A percentile compares a stretch with the other conserved stretches of the same genome.
Conservation (phyloP, 2,797 vertebrate genomes). For the Pagetopsis macropterus region DNA sequence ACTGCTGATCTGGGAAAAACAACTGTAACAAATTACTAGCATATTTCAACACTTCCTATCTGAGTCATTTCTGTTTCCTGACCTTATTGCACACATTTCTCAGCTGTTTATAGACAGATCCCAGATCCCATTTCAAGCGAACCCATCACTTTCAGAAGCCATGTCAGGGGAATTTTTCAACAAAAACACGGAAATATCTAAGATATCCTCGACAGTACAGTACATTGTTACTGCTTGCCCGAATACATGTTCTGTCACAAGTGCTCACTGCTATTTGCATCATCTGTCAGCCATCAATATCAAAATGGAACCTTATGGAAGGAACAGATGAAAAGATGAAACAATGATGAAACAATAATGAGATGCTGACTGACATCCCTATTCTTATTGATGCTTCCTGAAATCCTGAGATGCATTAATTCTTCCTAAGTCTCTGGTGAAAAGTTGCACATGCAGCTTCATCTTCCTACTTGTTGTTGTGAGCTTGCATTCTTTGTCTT, state of each 20-base stretch:
- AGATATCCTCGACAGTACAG: not conserved
- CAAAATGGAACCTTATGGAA: conserved; percentile 35
- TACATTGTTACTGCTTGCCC: not conserved
- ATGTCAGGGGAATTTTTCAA: not conserved
- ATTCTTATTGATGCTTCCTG: conserved; percentile 40
- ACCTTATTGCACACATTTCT: not conserved
- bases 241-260: conserved; percentile 16
- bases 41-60: not conserved
- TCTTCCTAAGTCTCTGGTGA: conserved; percentile 1
- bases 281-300: conserved; percentile 32
- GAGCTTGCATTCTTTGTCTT: conserved; percentile 20
- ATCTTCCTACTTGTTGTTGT: conserved; percentile 39
- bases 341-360: conserved; percentile 46
- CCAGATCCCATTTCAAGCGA: not conserved
- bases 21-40: not conserved
- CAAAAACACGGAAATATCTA: not conserved
- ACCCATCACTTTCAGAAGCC: conserved; percentile 1
- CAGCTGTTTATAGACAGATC: not conserved
- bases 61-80: conserved; percentile 12
- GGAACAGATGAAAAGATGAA: conserved; percentile 46
- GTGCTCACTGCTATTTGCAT: conserved; percentile 23
- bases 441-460: conserved; percentile 28
- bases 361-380: conserved; percentile 38
- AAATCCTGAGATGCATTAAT: conserved; percentile 33
- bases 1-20: conserved; percentile 7